Evolutionary conservation across 2,113 vertebrate genomes (phyloP).

Genomic region (Hydrochoerus hydrochaeris): DNA sequence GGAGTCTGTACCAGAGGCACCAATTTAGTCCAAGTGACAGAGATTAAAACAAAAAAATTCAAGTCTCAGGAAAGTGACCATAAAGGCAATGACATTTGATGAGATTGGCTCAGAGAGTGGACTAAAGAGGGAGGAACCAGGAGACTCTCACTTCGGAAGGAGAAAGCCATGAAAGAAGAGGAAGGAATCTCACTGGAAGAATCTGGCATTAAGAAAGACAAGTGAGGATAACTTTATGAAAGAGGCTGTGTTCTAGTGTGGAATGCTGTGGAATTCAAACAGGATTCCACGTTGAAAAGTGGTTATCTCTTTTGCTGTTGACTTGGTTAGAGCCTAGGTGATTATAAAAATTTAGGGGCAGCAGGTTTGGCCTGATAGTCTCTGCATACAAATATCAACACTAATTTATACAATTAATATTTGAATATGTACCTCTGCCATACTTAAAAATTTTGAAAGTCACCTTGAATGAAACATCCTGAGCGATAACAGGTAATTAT

Average conservation of each 20-base stretch:
- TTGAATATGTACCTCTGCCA: not conserved
- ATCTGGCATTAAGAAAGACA: not conserved
- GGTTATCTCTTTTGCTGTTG: not conserved
- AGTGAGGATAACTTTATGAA: not conserved
- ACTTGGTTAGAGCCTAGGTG: not conserved
- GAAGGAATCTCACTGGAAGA: not conserved
- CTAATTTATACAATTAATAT: not conserved
- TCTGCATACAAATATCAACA: not conserved
- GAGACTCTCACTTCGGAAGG: not conserved
- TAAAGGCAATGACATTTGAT: not conserved
- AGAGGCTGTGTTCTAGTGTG: not conserved
- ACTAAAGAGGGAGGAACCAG: rapidly evolving
- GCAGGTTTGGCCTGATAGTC: not conserved
- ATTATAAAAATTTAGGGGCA: not conserved
- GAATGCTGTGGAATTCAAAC: not conserved
- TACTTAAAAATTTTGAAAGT: not conserved
- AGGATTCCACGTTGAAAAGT: not conserved
- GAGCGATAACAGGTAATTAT: not conserved
- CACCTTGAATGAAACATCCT: not conserved
- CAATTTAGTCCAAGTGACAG: not conserved
- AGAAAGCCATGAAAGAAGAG: not conserved
- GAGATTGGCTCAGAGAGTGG: not conserved
- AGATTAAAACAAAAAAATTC: not conserved
- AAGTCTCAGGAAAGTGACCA: not conserved
- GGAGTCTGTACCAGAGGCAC: not conserved